Evolutionary conservation across 2,113 vertebrate species (phyloP).

Genomic region (Sebastes schlegelii): DNA sequence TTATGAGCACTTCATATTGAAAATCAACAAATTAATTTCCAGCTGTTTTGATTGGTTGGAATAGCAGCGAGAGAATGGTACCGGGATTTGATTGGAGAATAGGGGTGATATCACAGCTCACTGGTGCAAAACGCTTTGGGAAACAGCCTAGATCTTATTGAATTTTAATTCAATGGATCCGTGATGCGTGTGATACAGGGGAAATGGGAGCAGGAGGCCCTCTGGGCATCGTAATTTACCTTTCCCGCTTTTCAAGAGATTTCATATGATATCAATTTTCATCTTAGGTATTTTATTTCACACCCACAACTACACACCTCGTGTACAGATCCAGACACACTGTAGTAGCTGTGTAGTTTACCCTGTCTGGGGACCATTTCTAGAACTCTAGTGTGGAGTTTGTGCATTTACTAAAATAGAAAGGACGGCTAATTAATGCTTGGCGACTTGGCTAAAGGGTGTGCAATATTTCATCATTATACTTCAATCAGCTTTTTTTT

Average conservation of each 20-base stretch:
- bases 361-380: constrained; percentile 11
- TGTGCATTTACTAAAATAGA: constrained; percentile 16
- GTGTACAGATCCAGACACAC: background rate
- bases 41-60: constrained; percentile 61
- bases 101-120: constrained; percentile 79
- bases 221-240: constrained; percentile 55
- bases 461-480: constrained; percentile 15
- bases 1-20: constrained; percentile 25
- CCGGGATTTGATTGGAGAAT: constrained; percentile 67
- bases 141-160: constrained; percentile 78
- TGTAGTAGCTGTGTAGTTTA: constrained; percentile 10
- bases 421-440: constrained; percentile 7
- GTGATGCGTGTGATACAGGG: constrained; percentile 66
- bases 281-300: constrained; percentile 51
- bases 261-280: constrained; percentile 54
- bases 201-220: constrained; percentile 53
- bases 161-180: constrained; percentile 80
- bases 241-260: constrained; percentile 42
- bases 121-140: constrained; percentile 73
- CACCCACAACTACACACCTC: background rate
- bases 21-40: constrained; percentile 61
- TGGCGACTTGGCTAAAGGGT: constrained; percentile 8
- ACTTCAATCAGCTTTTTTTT: constrained; percentile 14
- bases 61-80: constrained; percentile 27
- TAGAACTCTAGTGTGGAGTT: background rate